A percentile compares a stretch with the other conserved stretches of the same genome.
phyloP scores from a whole-genome alignment of 2,888 invertebrate genomes.

The Athrips mouffetella region DNA sequence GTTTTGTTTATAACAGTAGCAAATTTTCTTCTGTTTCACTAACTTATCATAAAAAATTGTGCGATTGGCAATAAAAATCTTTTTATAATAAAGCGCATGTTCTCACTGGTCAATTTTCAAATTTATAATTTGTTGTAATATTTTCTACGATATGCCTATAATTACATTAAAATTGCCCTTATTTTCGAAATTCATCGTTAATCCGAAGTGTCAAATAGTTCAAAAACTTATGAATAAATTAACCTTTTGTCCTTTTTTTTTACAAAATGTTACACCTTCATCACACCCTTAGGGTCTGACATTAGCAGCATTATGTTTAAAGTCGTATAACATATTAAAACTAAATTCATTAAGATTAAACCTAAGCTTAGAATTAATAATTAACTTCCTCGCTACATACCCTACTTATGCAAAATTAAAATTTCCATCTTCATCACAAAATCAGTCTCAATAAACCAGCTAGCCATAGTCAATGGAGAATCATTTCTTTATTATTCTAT shows the following conservation, averaged over 20 bases:
- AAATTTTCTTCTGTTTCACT: no score
- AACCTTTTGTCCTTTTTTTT: no score
- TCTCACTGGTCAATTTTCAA: constrained; percentile 48
- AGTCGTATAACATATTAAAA: constrained; percentile 23
- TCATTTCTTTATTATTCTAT: constrained; percentile 68
- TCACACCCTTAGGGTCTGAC: no score
- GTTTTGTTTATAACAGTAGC: no score
- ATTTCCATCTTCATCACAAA: constrained; percentile 57
- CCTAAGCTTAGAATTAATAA: constrained; percentile 34
- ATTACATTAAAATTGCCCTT: constrained; percentile 6
- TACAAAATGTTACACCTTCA: no score
- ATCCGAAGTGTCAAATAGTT: neutral
- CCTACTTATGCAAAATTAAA: constrained; percentile 31
- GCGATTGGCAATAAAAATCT: constrained; percentile 58
- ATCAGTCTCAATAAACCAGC: constrained; percentile 68
- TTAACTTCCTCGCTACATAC: constrained; percentile 33
- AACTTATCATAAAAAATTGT: constrained; percentile 40
- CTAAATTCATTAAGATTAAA: constrained; percentile 29
- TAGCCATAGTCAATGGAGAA: constrained; percentile 44
- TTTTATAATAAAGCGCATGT: constrained; percentile 49
- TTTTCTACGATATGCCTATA: constrained; percentile 55
- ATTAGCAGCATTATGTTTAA: no score
- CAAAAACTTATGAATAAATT: no score
- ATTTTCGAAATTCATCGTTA: constrained; percentile 39
- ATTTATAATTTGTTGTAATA: constrained; percentile 40